These are phyloP conservation scores for Periophthalmus magnuspinnatus DNA, from an alignment of 2,797 vertebrate genomes.

Conservation along the genomic window DNA sequence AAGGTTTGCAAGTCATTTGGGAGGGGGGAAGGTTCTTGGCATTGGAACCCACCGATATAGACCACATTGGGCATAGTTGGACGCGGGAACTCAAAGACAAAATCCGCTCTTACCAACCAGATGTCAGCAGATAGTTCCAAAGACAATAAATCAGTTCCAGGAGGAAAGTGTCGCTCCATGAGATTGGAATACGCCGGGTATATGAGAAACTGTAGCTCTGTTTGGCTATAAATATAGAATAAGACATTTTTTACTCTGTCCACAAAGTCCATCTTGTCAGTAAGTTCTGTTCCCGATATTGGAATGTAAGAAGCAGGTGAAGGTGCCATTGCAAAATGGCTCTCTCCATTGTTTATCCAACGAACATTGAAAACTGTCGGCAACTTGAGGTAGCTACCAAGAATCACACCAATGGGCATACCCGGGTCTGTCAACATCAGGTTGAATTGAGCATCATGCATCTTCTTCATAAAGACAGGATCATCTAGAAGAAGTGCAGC, in stretches of 20 bases:
- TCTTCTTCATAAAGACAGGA: slow-evolving; percentile 42
- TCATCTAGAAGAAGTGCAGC: slow-evolving; percentile 54
- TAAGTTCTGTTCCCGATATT: slow-evolving; percentile 57
- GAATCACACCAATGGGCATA: slow-evolving; percentile 47
- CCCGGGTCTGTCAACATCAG: slow-evolving; percentile 68
- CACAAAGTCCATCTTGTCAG: slow-evolving; percentile 62
- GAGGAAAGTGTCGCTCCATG: slow-evolving; percentile 57
- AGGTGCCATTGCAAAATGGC: slow-evolving; percentile 56
- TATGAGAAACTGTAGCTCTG: slow-evolving; percentile 39
- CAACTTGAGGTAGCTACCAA: slow-evolving; percentile 64
- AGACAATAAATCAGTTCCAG: slow-evolving; percentile 60
- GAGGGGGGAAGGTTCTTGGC: slow-evolving; percentile 55
- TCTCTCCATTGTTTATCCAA: slow-evolving; percentile 66
- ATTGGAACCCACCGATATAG: slow-evolving; percentile 76
- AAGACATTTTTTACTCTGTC: slow-evolving; percentile 61
- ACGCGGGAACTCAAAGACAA: slow-evolving; percentile 76
- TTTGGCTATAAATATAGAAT: slow-evolving; percentile 43
- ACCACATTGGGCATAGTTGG: slow-evolving; percentile 77
- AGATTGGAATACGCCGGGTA: slow-evolving; percentile 54
- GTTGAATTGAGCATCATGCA: slow-evolving; percentile 64
- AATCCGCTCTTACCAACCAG: slow-evolving; percentile 71
- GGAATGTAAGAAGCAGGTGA: slow-evolving; percentile 70
- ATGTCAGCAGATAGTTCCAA: slow-evolving; percentile 63
- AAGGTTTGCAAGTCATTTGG: slow-evolving; percentile 65
- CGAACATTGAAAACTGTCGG: slow-evolving; percentile 70